A percentile compares a stretch with the other conserved stretches of the same genome.
Evolutionary conservation across 2,113 vertebrate genomes (phyloP).

Genomic region (Columbina picui): DNA sequence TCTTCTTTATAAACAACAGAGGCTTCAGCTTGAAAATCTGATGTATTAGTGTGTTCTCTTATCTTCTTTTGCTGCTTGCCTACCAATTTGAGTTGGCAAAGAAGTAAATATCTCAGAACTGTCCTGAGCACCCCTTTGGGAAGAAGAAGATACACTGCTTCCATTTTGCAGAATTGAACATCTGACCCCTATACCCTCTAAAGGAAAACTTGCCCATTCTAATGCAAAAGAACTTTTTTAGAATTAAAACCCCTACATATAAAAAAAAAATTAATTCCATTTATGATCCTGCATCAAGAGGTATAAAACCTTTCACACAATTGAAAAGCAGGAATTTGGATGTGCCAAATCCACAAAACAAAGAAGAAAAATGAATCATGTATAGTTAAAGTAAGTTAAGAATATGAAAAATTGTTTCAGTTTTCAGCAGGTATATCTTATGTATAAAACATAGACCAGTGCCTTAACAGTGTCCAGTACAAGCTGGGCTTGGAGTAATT

Average conservation of each 20-base stretch:
- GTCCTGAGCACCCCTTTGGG: background rate
- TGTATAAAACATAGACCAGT: background rate
- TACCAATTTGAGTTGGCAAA: background rate
- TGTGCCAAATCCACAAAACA: background rate
- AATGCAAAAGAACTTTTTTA: background rate
- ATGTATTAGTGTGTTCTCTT: background rate
- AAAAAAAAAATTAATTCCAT: background rate
- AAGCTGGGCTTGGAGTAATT: background rate
- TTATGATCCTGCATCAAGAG: background rate
- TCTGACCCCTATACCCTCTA: fast-evolving
- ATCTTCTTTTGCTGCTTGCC: background rate
- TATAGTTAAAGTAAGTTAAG: background rate
- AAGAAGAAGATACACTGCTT: background rate
- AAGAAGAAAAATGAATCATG: fast-evolving
- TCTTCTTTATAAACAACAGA: background rate
- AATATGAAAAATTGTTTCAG: background rate
- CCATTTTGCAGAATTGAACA: background rate
- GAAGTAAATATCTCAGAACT: background rate
- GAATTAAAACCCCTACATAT: background rate
- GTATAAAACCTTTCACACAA: background rate
- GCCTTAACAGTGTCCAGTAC: background rate
- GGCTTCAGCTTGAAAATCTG: background rate
- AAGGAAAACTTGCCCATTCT: background rate
- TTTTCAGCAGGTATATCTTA: background rate
- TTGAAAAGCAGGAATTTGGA: background rate